Evolutionary conservation across 2,888 invertebrate species (phyloP).

Genomic region (Dicyrtomina minuta): DNA sequence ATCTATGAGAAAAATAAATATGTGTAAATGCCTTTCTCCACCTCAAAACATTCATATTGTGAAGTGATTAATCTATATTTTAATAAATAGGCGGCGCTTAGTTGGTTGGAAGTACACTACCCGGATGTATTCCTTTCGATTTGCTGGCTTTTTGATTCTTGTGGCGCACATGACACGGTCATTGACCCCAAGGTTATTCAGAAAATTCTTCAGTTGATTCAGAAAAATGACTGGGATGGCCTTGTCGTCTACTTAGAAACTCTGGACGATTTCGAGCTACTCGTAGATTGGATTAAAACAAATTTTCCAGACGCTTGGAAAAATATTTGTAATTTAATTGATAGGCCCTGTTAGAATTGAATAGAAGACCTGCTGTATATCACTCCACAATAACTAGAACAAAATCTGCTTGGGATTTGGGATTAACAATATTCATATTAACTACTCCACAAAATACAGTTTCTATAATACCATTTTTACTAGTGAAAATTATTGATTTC

Average conservation of each 20-base stretch:
- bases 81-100: conserved; percentile 9
- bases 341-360: conserved; percentile 14
- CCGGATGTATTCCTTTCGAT: background rate
- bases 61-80: background rate
- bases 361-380: too few relatives aligned
- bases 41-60: too few relatives aligned
- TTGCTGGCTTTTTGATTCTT: conserved; percentile 26
- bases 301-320: conserved; percentile 23
- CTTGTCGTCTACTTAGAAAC: conserved; percentile 12
- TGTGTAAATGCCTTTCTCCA: too few relatives aligned
- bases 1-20: too few relatives aligned
- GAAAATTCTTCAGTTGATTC: conserved; percentile 5
- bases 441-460: too few relatives aligned
- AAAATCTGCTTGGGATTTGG: too few relatives aligned
- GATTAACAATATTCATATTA: too few relatives aligned
- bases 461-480: too few relatives aligned
- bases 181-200: conserved; percentile 21
- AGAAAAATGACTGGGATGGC: conserved; percentile 12
- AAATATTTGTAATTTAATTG: conserved; percentile 17
- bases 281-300: conserved; percentile 5
- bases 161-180: background rate
- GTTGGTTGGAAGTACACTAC: conserved; percentile 11
- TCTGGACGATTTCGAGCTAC: background rate
- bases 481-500: too few relatives aligned
- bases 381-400: too few relatives aligned